Evolutionary conservation across 1,140 invertebrate species (phyloP), one percentile per base, ranked within the genome.

Genomic region (Meloidogyne floridensis): DNA sequence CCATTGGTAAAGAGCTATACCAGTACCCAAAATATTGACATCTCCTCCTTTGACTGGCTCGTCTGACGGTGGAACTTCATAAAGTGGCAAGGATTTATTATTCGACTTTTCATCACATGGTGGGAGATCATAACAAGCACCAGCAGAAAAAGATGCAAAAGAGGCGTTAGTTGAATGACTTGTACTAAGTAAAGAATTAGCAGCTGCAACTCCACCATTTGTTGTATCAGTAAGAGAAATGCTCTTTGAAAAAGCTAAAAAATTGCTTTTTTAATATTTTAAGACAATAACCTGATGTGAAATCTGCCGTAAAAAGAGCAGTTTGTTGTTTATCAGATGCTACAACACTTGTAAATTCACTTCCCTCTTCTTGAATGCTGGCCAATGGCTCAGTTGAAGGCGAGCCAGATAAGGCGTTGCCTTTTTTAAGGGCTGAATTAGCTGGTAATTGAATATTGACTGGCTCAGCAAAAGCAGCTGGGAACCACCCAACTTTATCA

Each of bases 391-490:
- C 87, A 15, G 81, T 76, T 6, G 87, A 89, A 0, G 89, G 88
- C 11, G 89, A 89, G 0, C 87, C 81, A 9, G 88, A 82, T 70
- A 83, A 47, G 81, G 32, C 54, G 42, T 13, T 75, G 9, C 69
- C 82, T 43, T 76, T 83, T 32, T 73, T 81, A 18, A 77, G 59
- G 43, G 18, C 69, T 84, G 9, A 20, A 20, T 5, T 47, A 20
- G 51, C 2, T 43, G 54, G 51, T 20, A n/a, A 47, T 54, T 51
- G 43, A 69, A n/a, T 53, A 20, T 53, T 51, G n/a, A 95, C 90
- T 51, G 93, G 93, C 89, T 97, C 95, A 13, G 96, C 96, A 91
- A 98, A 98, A 6, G 95, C 95, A 91, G 97, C 95, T 4, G 97
- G 97, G 91, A 98, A 98, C 95, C 96, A 98, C 93, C 94, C 83